A percentile compares a stretch with the other conserved stretches of the same genome.
Conservation (phyloP, 2,113 vertebrate genomes). For the Ranitomeya variabilis region DNA sequence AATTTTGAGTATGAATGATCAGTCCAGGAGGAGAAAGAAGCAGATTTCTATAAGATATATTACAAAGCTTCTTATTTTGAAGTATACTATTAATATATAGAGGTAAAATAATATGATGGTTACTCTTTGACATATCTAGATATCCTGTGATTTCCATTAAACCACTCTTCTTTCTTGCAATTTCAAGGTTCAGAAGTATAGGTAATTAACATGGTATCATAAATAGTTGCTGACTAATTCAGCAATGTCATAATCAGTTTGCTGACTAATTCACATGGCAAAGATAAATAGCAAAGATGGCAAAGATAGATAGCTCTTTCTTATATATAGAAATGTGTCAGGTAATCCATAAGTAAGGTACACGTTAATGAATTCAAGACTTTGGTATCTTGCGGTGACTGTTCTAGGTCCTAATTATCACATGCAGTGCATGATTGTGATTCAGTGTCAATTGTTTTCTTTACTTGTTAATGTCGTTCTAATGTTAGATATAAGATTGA, state of each 20-base stretch:
- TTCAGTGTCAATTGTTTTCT: slow-evolving; percentile 13
- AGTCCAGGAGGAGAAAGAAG: no score
- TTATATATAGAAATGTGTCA: neutral
- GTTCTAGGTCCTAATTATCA: slow-evolving; percentile 10
- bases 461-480: neutral
- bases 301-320: neutral
- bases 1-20: no score
- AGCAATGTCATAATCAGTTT: neutral
- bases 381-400: neutral
- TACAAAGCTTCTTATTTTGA: no score
- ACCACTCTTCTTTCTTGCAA: no score
- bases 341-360: neutral
- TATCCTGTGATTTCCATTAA: no score
- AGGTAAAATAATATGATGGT: no score
- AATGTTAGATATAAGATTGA: slow-evolving; percentile 22
- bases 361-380: neutral
- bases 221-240: neutral
- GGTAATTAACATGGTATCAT: neutral
- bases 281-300: neutral
- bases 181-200: no score
- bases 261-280: neutral
- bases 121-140: no score
- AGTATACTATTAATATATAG: no score
- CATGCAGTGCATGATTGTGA: slow-evolving; percentile 11
- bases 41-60: no score